Percentiles rank a stretch among this genome's conserved stretches.
Evolutionary conservation across 1,140 invertebrate species (phyloP).

Genomic region (Schlechtendalia chinensis): DNA sequence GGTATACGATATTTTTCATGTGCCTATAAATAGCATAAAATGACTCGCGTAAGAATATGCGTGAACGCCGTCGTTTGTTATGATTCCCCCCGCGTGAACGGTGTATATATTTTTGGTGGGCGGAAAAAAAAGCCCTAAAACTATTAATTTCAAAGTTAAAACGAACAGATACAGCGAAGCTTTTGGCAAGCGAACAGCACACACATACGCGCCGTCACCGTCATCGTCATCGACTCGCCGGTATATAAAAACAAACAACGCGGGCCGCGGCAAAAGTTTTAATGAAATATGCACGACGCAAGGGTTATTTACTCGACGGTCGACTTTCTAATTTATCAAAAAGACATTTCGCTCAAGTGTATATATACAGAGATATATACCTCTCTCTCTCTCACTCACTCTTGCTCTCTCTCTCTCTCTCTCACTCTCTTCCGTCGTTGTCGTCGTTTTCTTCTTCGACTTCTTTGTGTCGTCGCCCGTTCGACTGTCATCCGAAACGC

Average conservation of each 20-base stretch:
- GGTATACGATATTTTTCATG: too few relatives aligned
- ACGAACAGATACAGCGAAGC: not conserved
- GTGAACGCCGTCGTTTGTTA: not conserved
- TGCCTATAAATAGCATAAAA: too few relatives aligned
- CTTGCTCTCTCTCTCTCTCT: slow-evolving; percentile 3
- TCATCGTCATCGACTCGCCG: slow-evolving; percentile 17
- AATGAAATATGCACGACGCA: slow-evolving; percentile 49
- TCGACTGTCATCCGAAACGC: slow-evolving; percentile 46
- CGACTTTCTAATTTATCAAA: slow-evolving; percentile 50
- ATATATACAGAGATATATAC: slow-evolving; percentile 41
- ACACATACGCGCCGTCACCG: not conserved
- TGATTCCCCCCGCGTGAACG: not conserved
- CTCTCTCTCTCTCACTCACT: not conserved
- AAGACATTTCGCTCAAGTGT: slow-evolving; percentile 50
- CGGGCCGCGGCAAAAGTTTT: slow-evolving; percentile 39
- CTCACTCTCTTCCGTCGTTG: not conserved
- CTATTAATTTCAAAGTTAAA: slow-evolving; percentile 40
- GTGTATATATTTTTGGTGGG: not conserved
- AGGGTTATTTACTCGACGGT: slow-evolving; percentile 50
- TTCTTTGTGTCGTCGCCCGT: slow-evolving; percentile 43
- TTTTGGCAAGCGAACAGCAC: not conserved
- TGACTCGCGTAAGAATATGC: too few relatives aligned
- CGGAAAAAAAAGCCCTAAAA: slow-evolving; percentile 13
- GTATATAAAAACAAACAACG: slow-evolving; percentile 48
- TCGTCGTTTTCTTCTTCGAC: slow-evolving; percentile 27